A percentile compares a stretch with the other conserved stretches of the same genome.
These are phyloP conservation scores for Panthera tigris DNA, from an alignment of 2,113 vertebrate genomes.

Conservation along the genomic window DNA sequence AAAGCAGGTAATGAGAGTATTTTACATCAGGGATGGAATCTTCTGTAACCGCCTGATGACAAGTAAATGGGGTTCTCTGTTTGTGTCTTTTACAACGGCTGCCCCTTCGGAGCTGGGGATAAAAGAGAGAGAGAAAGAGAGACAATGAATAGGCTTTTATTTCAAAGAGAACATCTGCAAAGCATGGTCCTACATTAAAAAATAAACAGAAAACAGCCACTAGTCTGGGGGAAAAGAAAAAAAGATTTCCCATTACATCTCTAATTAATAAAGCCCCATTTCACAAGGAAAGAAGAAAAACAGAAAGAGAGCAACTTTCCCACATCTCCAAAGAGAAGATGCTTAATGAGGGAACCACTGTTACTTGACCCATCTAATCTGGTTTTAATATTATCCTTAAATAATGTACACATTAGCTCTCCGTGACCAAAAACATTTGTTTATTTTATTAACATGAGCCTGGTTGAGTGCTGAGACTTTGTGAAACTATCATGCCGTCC, in stretches of 20 bases:
- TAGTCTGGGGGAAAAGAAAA: conserved; percentile 14
- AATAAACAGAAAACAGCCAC: conserved; percentile 75
- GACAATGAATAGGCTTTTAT: conserved; percentile 71
- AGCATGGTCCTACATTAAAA: conserved; percentile 71
- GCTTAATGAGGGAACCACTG: conserved; percentile 68
- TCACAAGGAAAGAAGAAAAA: conserved; percentile 21
- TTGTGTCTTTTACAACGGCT: conserved; percentile 71
- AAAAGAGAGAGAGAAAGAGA: conserved; percentile 26
- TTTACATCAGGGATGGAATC: conserved; percentile 47
- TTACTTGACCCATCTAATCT: conserved; percentile 57
- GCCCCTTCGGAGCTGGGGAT: conserved; percentile 65
- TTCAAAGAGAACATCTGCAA: conserved; percentile 85
- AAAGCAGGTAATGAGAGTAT: conserved; percentile 62
- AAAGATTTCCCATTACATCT: conserved; percentile 61
- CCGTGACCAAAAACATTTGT: conserved; percentile 72
- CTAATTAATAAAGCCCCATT: conserved; percentile 73
- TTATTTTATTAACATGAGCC: conserved; percentile 75
- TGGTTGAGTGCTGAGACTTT: conserved; percentile 64
- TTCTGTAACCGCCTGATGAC: conserved; percentile 35
- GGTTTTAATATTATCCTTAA: conserved; percentile 76
- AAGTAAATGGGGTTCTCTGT: conserved; percentile 61
- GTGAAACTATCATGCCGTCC: conserved; percentile 39
- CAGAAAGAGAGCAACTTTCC: conserved; percentile 25
- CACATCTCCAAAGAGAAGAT: conserved; percentile 71
- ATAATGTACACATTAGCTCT: conserved; percentile 76